Evolutionary conservation across 2,113 vertebrate genomes (phyloP).

Genomic region (Calypte anna): DNA sequence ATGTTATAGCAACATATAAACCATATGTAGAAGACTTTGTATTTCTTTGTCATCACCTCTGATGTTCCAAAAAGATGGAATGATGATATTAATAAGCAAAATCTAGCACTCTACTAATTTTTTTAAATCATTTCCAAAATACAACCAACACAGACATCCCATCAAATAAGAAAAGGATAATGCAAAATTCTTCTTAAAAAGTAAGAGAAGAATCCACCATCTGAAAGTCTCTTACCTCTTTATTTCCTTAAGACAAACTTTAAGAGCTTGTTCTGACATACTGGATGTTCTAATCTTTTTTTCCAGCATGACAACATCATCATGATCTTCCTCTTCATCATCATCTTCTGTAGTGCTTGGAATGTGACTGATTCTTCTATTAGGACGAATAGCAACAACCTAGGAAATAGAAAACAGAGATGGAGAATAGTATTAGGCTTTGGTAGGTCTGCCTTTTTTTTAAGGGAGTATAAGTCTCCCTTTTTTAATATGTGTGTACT

Average conservation of each 20-base stretch:
- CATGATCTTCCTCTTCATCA: conserved; percentile 90
- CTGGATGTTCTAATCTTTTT: conserved; percentile 87
- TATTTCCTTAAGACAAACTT: conserved; percentile 93
- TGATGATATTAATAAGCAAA: not conserved
- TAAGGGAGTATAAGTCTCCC: too few species aligned
- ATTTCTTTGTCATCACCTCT: not conserved
- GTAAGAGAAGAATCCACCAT: not conserved
- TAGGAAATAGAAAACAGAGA: conserved; percentile 22
- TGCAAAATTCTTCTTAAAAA: not conserved
- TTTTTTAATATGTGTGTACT: not conserved
- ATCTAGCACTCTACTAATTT: not conserved
- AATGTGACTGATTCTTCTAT: conserved; percentile 82
- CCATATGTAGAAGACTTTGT: not conserved
- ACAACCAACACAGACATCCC: not conserved
- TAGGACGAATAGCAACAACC: conserved; percentile 83
- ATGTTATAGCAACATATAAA: not conserved
- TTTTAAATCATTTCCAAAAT: not conserved
- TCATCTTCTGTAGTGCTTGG: conserved; percentile 82
- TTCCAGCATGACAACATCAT: conserved; percentile 87
- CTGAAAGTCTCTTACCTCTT: conserved; percentile 81
- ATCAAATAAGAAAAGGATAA: not conserved
- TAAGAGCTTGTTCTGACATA: conserved; percentile 92
- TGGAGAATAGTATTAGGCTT: not conserved
- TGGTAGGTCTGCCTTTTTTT: not conserved
- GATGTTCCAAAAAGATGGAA: not conserved